phyloP scores from a whole-genome alignment of 2,888 invertebrate genomes.

The Andricus quercusramuli region DNA sequence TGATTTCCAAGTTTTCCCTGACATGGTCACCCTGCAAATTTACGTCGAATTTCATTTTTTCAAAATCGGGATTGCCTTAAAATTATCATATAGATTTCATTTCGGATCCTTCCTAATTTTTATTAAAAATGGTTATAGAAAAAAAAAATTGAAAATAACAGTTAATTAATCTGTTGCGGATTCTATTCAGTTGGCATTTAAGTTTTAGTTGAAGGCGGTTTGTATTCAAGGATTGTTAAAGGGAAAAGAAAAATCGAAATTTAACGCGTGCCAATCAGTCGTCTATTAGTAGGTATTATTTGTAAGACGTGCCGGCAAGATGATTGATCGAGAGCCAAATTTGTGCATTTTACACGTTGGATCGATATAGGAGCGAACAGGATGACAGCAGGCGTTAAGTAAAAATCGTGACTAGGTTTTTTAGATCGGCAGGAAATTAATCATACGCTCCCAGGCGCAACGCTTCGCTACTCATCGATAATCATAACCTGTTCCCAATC shows the following conservation, averaged over 20 bases:
- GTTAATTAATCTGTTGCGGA: neutral
- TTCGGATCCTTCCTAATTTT: neutral
- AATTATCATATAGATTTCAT: neutral
- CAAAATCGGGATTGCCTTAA: neutral
- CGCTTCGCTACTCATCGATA: conserved; percentile 52
- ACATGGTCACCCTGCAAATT: too few species aligned
- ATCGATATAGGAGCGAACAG: conserved; percentile 52
- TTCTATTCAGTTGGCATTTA: neutral
- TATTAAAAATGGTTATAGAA: neutral
- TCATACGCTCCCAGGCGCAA: conserved; percentile 69
- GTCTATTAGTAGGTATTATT: conserved; percentile 24
- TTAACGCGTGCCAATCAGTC: conserved; percentile 23
- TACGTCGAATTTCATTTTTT: neutral
- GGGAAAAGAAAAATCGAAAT: neutral
- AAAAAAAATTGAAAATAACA: neutral
- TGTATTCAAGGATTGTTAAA: neutral
- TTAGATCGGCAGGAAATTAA: conserved; percentile 76
- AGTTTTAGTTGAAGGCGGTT: neutral
- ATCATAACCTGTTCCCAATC: conserved; percentile 48
- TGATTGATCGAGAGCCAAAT: conserved; percentile 54
- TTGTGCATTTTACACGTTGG: conserved; percentile 48
- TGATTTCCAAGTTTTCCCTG: too few species aligned
- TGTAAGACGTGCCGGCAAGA: conserved; percentile 32
- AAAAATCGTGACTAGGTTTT: conserved; percentile 75
- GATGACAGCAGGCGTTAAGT: conserved; percentile 67